Percentiles rank a stretch among this genome's conserved stretches.
phyloP scores from a whole-genome alignment of 1,140 invertebrate species.

The Drosophila gunungcola region DNA sequence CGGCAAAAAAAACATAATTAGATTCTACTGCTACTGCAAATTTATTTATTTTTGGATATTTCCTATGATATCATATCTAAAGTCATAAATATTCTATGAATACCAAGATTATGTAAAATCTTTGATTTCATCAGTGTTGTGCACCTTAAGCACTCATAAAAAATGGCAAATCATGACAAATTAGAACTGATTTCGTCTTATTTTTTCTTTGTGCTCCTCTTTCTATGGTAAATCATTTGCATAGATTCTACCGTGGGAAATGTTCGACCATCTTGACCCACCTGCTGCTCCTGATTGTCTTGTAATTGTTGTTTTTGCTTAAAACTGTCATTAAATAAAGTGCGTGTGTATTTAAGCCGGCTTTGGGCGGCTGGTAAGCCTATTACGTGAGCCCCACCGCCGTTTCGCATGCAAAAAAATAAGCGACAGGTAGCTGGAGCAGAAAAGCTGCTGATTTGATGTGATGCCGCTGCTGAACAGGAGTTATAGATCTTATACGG shows the following conservation, averaged over 20 bases:
- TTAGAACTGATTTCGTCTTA: not conserved
- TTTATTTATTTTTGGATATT: too few species aligned
- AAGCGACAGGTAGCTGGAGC: not conserved
- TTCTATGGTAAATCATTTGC: not conserved
- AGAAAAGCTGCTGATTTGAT: not conserved
- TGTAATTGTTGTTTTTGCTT: conserved; percentile 28
- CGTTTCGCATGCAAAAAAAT: not conserved
- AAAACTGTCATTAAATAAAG: conserved; percentile 66
- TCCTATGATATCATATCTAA: too few species aligned
- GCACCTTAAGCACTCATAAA: too few species aligned
- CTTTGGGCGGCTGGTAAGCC: conserved; percentile 58
- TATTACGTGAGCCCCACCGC: conserved; percentile 44
- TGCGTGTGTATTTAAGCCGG: conserved; percentile 65
- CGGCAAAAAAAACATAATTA: not conserved
- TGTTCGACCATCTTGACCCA: not conserved
- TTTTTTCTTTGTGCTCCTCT: not conserved
- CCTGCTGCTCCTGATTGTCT: not conserved
- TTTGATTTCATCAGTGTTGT: too few species aligned
- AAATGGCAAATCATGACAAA: not conserved
- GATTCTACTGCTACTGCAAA: too few species aligned
- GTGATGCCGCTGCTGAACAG: not conserved
- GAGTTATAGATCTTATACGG: too few species aligned
- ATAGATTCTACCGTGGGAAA: too few species aligned
- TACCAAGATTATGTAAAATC: too few species aligned
- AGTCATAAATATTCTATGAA: too few species aligned